Evolutionary conservation across 2,888 invertebrate species (phyloP), one percentile per base, ranked within the genome.

Genomic region (Conops quadrifasciatus): DNA sequence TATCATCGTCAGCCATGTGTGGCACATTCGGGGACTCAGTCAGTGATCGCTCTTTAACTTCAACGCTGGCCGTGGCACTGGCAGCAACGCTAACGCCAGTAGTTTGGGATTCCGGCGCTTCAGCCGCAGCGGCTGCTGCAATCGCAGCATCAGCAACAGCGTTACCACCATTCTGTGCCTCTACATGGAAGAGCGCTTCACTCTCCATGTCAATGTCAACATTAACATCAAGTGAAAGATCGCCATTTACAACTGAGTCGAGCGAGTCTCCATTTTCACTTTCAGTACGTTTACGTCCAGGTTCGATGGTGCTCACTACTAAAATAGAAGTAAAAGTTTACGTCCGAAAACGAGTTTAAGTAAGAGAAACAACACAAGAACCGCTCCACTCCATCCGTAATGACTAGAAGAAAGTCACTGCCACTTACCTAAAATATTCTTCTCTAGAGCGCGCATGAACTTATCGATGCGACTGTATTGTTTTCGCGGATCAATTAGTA

Each of bases 381-480:
- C n/a, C n/a, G n/a, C n/a, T n/a, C n/a, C n/a, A n/a, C n/a, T n/a
- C n/a, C n/a, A n/a, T n/a, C n/a, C n/a, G n/a, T n/a, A n/a, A n/a
- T n/a, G n/a, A n/a, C n/a, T n/a, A n/a, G n/a, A n/a, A n/a, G n/a
- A n/a, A n/a, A n/a, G n/a, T n/a, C n/a, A n/a, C n/a, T n/a, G n/a
- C n/a, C n/a, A 67, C 80, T 80, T 79, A 86, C 86, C 86, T 78
- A 95, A 87, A 77, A 96, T 94, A 80, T 95, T 95, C 86, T 98
- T 98, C 85, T 98, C 98, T 72, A 99, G 89, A 0, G 98, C 98
- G 72, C 98, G 89, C 93, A 99, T 94, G 84, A 94, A 98, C 85
- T 98, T 98, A 84, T 98, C 98, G 74, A 96, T 93, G 74, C 96
- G 90, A 82, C 94, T 95, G 86, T 99, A 99, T 83, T 98, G 97